Evolutionary conservation across 2,888 invertebrate species (phyloP), one percentile per base, ranked within the genome.

Genomic region (Microplitis manilae): DNA sequence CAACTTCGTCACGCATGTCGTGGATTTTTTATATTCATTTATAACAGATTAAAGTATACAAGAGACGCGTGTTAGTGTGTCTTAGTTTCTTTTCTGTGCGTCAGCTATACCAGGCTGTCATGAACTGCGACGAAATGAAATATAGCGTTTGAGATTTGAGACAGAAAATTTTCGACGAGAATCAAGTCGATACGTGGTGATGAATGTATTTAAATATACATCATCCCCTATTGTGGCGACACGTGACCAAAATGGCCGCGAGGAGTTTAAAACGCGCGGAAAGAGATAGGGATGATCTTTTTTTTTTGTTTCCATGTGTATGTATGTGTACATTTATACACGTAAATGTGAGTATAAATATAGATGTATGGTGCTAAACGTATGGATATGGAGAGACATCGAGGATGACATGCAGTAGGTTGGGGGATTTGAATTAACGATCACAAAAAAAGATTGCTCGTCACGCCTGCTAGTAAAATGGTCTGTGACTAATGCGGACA

Each of bases 401-500:
- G 75, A 71, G 73, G 77, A 77, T 79, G 76, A 79, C 82, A 71
- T 78, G 76, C 70, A 78, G 74, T 61, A 62, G 77, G 77, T 75
- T 80, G 82, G 81, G 30, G 81, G 81, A 83, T 83, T 84, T 83
- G 83, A 86, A 87, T 87, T 86, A 86, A 87, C 86, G 85, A 86
- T 86, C 83, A 83, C 82, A 77, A 82, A 84, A 83, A 86, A 85
- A 83, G 83, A 81, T 82, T 82, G 81, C 80, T 77, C 88, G 89
- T 89, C 89, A 89, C 89, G 89, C 87, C 88, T 88, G 88, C 85
- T 89, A 85, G 86, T 86, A 89, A 89, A 89, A 89, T 89, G 86
- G 87, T 83, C 87, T 88, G 89, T 89, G 89, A 89, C 90, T 89
- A 89, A 90, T 88, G 84, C 84, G 81, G 13, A 50, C 81, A 83